Evolutionary conservation across 1,140 invertebrate genomes (phyloP).

Genomic region (Diploscapter pachys): DNA sequence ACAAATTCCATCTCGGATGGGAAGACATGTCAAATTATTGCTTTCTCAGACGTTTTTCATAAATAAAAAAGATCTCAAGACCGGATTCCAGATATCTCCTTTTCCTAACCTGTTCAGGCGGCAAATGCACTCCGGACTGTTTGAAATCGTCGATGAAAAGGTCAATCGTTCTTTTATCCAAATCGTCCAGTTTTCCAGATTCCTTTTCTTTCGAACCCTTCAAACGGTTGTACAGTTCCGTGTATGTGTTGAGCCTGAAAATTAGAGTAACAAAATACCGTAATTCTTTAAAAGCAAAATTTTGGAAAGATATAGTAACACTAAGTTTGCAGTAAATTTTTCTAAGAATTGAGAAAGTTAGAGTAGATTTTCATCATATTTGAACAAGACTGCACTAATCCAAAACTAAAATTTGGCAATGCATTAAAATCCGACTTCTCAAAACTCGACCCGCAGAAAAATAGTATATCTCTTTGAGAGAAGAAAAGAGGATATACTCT

Average conservation of each 20-base stretch:
- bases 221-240: slow-evolving; percentile 32
- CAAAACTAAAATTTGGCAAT: too few relatives aligned
- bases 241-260: slow-evolving; percentile 35
- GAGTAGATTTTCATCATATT: too few relatives aligned
- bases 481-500: too few relatives aligned
- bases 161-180: slow-evolving; percentile 32
- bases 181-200: slow-evolving; percentile 26
- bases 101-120: slow-evolving; percentile 24
- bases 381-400: too few relatives aligned
- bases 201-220: slow-evolving; percentile 35
- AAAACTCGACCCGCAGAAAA: too few relatives aligned
- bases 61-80: not conserved
- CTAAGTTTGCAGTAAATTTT: too few relatives aligned
- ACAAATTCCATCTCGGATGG: not conserved
- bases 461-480: too few relatives aligned
- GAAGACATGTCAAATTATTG: not conserved
- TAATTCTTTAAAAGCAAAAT: not conserved
- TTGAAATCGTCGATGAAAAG: slow-evolving; percentile 41
- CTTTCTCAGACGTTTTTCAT: not conserved
- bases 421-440: too few relatives aligned
- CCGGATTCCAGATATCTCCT: not conserved
- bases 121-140: slow-evolving; percentile 37
- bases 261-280: not conserved
- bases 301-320: too few relatives aligned
- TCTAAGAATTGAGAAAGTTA: too few relatives aligned